Percentiles rank a stretch among this genome's conserved stretches.
Conservation (phyloP, 2,888 invertebrate species). For the Bellardia pandia region DNA sequence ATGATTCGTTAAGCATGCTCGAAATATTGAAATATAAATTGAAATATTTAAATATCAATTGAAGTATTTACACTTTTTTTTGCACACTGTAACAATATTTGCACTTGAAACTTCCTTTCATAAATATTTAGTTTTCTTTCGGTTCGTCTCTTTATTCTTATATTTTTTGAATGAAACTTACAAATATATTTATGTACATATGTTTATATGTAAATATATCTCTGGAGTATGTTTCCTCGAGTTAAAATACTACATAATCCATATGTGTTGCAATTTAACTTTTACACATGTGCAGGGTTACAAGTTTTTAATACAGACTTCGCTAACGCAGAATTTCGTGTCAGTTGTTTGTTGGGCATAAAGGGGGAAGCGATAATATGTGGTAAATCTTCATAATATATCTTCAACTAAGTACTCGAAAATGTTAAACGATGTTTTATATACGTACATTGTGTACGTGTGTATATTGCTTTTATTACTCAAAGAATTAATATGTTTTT, state of each 20-base stretch:
- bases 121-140: constrained; percentile 17
- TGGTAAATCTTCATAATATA: constrained; percentile 21
- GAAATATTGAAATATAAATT: constrained; percentile 27
- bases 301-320: background rate
- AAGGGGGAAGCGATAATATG: constrained; percentile 12
- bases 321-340: background rate
- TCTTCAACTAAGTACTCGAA: constrained; percentile 28
- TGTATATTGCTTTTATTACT: constrained; percentile 14
- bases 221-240: background rate
- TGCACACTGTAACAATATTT: constrained; percentile 19
- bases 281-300: constrained; percentile 26
- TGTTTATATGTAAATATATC: constrained; percentile 5
- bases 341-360: background rate
- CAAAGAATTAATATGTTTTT: constrained; percentile 15
- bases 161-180: background rate
- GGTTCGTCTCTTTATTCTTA: background rate
- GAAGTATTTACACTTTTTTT: constrained; percentile 29
- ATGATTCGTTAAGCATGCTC: constrained; percentile 17
- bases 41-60: constrained; percentile 24
- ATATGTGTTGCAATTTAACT: constrained; percentile 28
- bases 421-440: constrained; percentile 43
- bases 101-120: constrained; percentile 38
- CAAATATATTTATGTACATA: too few relatives aligned
- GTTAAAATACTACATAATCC: constrained; percentile 7
- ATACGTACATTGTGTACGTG: too few relatives aligned